These are phyloP conservation scores for Esox masquinongy DNA, from an alignment of 2,797 vertebrate species.

Conservation along the genomic window DNA sequence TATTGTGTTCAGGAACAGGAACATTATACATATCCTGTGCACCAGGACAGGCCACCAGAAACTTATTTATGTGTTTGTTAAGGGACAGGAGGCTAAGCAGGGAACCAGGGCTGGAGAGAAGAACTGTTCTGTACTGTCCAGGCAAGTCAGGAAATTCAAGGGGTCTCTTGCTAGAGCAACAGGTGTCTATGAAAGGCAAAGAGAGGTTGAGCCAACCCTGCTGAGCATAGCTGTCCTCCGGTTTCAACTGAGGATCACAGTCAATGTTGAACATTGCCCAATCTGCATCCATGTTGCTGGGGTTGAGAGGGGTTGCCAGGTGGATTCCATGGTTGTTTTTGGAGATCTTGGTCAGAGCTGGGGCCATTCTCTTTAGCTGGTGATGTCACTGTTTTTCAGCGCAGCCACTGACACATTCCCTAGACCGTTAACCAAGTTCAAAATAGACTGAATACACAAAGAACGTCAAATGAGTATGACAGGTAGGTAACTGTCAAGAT, in stretches of 20 bases:
- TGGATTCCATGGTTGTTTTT: constrained; percentile 81
- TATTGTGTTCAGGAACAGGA: constrained; percentile 50
- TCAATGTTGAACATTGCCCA: constrained; percentile 68
- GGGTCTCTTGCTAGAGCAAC: constrained; percentile 64
- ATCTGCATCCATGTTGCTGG: constrained; percentile 76
- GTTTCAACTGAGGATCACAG: constrained; percentile 74
- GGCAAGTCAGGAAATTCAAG: constrained; percentile 64
- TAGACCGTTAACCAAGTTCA: background rate
- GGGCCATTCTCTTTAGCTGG: constrained; percentile 75
- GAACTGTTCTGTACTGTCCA: constrained; percentile 69
- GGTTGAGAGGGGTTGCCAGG: constrained; percentile 77
- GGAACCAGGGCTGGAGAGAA: constrained; percentile 75
- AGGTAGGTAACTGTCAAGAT: background rate
- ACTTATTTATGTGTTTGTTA: constrained; percentile 43
- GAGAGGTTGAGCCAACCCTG: constrained; percentile 78
- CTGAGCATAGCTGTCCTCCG: constrained; percentile 73
- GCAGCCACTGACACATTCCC: background rate
- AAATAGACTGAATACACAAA: background rate
- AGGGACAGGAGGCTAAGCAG: constrained; percentile 51
- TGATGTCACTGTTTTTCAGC: background rate
- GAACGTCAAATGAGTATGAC: background rate
- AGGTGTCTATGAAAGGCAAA: constrained; percentile 69
- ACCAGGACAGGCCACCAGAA: constrained; percentile 55
- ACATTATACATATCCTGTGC: constrained; percentile 57
- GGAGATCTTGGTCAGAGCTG: constrained; percentile 83